Conservation (phyloP, 2,888 invertebrate species). For the Nomada goodeniana region DNA sequence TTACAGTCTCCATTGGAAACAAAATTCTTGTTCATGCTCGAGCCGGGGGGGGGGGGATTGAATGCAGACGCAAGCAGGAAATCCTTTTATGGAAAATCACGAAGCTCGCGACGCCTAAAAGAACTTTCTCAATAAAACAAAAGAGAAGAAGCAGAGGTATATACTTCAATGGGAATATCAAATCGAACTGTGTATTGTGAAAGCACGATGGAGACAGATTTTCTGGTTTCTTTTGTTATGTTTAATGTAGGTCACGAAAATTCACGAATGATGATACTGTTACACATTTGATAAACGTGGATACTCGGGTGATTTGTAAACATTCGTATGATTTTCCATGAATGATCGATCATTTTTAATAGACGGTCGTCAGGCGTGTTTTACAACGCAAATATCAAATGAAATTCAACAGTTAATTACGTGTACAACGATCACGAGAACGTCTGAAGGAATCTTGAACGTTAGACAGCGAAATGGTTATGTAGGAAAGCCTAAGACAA, state of each 20-base stretch:
- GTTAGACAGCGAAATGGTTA: not conserved
- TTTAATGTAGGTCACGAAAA: not conserved
- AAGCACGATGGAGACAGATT: not conserved
- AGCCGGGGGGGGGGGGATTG: not conserved
- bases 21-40: not conserved
- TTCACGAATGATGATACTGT: not conserved
- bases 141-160: not conserved
- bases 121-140: constrained; percentile 9
- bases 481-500: not conserved
- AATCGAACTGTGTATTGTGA: not conserved
- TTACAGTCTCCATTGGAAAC: not conserved
- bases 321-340: too few relatives aligned
- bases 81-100: constrained; percentile 8
- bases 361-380: not conserved
- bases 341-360: not conserved
- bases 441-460: not conserved
- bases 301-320: too few relatives aligned
- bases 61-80: not conserved
- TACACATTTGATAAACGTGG: not conserved
- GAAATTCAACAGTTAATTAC: not conserved
- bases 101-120: not conserved
- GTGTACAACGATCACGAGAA: not conserved
- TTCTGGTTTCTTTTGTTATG: not conserved
- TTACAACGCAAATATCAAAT: not conserved
- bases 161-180: not conserved